These are phyloP conservation scores for Camelus dromedarius DNA, from an alignment of 2,113 vertebrate species.

Conservation along the genomic window DNA sequence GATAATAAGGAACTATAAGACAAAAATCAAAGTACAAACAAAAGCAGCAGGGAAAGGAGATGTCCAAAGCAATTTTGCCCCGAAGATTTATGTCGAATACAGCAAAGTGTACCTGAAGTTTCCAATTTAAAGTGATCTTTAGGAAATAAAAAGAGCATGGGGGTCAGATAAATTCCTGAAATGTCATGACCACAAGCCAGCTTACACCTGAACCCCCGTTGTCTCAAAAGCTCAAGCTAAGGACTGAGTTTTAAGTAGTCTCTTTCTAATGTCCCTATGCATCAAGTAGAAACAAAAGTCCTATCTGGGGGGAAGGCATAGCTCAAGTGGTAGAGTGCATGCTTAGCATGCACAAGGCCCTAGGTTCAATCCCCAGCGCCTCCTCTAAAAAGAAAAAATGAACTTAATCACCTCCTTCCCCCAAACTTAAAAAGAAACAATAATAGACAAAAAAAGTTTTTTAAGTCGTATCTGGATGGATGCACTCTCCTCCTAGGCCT, in stretches of 20 bases:
- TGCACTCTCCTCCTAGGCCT: not conserved
- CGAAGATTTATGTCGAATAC: not conserved
- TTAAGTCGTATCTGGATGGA: not conserved
- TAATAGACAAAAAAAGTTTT: too few species aligned
- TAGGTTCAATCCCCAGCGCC: too few species aligned
- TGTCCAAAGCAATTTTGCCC: not conserved
- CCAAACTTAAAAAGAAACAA: too few species aligned
- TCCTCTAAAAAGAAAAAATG: too few species aligned
- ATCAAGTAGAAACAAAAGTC: constrained; percentile 6
- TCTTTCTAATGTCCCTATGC: not conserved
- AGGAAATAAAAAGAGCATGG: not conserved
- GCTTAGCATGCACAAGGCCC: too few species aligned
- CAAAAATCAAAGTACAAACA: not conserved
- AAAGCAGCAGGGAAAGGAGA: not conserved
- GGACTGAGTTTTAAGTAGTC: not conserved
- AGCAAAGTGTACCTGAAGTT: not conserved
- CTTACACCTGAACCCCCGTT: not conserved
- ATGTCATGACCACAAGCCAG: not conserved
- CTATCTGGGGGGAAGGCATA: not conserved
- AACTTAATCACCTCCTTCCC: too few species aligned
- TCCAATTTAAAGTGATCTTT: not conserved
- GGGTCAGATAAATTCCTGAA: not conserved
- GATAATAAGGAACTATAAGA: not conserved
- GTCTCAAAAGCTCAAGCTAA: not conserved
- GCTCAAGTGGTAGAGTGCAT: too few species aligned